These are phyloP conservation scores for Holotrichia oblita DNA, from an alignment of 1,140 invertebrate genomes.

Conservation along the genomic window DNA sequence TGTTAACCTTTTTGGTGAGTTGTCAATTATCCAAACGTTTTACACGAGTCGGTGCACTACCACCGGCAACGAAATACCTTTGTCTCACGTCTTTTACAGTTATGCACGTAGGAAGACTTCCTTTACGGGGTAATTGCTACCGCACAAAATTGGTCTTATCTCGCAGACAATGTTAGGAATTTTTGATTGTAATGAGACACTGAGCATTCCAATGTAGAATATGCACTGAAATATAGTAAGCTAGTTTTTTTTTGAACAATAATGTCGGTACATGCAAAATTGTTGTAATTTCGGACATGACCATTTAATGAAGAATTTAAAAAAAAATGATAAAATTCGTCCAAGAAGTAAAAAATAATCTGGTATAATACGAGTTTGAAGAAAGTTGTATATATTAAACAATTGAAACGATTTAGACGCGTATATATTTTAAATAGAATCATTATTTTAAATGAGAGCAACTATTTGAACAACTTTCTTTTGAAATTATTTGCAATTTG, in stretches of 20 bases:
- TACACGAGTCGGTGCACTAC: conserved; percentile 13
- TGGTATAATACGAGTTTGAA: too few relatives aligned
- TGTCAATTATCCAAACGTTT: conserved; percentile 27
- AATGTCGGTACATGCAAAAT: background rate
- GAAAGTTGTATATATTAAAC: too few relatives aligned
- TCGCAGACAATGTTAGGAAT: background rate
- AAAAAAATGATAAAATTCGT: too few relatives aligned
- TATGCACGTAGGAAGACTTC: conserved; percentile 12
- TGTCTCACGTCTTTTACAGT: conserved; percentile 9
- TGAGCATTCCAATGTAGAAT: conserved; percentile 13
- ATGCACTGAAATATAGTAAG: background rate
- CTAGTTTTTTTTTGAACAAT: background rate
- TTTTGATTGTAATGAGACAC: background rate
- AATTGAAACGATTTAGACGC: too few relatives aligned
- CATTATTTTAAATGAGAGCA: too few relatives aligned
- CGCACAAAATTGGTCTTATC: conserved; percentile 16
- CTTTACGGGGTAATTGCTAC: conserved; percentile 34
- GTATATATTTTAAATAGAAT: too few relatives aligned
- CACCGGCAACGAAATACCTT: conserved; percentile 12
- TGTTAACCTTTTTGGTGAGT: conserved; percentile 10
- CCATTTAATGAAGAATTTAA: too few relatives aligned
- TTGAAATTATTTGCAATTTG: background rate
- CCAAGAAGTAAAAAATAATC: background rate
- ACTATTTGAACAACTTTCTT: too few relatives aligned
- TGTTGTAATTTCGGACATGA: background rate